These are phyloP conservation scores for western clawed frog (Xenopus tropicalis) DNA, from an alignment of 2,113 vertebrate genomes.

Conservation along the genomic window DNA sequence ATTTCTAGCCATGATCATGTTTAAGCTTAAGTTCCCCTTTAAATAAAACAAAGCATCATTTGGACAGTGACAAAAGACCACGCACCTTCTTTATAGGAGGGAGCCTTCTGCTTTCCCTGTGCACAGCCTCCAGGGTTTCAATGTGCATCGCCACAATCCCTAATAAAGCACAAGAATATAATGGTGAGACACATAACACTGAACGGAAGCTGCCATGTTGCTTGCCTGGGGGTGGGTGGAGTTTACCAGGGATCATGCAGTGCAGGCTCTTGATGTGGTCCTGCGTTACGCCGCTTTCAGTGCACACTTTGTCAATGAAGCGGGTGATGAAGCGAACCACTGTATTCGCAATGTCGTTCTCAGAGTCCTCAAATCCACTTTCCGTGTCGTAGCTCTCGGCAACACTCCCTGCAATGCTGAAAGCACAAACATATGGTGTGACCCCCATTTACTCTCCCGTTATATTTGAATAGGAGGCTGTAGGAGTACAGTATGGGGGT, in stretches of 20 bases:
- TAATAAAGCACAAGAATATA: conserved; percentile 54
- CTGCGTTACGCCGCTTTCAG: conserved; percentile 93
- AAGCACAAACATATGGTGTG: conserved; percentile 39
- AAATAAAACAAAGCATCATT: no score
- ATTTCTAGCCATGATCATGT: no score
- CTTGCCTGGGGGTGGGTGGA: no score
- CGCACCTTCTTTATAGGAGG: conserved; percentile 96
- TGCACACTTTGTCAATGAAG: conserved; percentile 97
- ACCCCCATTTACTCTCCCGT: no score
- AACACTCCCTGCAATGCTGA: conserved; percentile 93
- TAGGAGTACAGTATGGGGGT: no score
- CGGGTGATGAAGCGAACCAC: conserved; percentile 89
- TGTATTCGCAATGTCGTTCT: conserved; percentile 91
- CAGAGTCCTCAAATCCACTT: conserved; percentile 94
- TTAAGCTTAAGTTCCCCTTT: no score
- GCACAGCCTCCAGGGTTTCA: conserved; percentile 90
- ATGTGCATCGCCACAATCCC: conserved; percentile 98
- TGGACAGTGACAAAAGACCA: not conserved
- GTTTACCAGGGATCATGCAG: conserved; percentile 95
- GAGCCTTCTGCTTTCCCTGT: conserved; percentile 91
- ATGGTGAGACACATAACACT: not conserved
- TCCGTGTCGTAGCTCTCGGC: conserved; percentile 97
- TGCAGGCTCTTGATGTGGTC: conserved; percentile 97
- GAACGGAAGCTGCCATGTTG: no score
- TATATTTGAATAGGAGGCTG: no score